Evolutionary conservation across 2,888 invertebrate genomes (phyloP).

Genomic region (Dicyrtomina minuta): DNA sequence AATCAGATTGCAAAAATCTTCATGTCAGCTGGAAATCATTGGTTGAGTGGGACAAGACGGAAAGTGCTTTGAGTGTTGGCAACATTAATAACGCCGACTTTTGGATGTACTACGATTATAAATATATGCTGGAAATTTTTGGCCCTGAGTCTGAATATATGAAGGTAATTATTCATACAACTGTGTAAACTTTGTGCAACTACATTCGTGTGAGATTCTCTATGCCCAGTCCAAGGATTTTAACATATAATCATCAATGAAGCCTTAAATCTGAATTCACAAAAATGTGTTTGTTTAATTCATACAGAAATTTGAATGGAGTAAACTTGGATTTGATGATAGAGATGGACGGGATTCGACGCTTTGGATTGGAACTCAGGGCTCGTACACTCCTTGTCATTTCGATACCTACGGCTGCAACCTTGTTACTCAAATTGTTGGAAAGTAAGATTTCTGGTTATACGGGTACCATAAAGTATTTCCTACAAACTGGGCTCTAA

Average conservation of each 20-base stretch:
- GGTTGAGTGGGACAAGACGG: conserved; percentile 57
- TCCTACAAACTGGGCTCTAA: neutral
- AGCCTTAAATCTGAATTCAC: no score
- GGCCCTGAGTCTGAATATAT: conserved; percentile 63
- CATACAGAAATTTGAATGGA: conserved; percentile 64
- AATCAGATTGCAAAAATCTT: conserved; percentile 66
- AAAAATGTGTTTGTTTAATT: conserved; percentile 28
- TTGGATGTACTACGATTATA: conserved; percentile 85
- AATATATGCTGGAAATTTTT: conserved; percentile 65
- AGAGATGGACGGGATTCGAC: conserved; percentile 70
- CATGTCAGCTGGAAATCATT: conserved; percentile 68
- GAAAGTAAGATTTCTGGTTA: conserved; percentile 64
- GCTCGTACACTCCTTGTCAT: conserved; percentile 91
- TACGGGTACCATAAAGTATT: neutral
- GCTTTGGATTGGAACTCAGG: conserved; percentile 82
- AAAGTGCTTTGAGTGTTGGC: conserved; percentile 20
- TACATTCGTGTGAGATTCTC: no score
- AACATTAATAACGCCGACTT: conserved; percentile 43
- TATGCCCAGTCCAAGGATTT: no score
- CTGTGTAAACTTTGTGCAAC: no score
- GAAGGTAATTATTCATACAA: no score
- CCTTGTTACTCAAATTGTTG: conserved; percentile 83
- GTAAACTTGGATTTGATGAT: conserved; percentile 70
- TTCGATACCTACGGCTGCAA: conserved; percentile 93
- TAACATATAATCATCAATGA: no score